Percentiles rank a stretch among this genome's conserved stretches.
phyloP scores from a whole-genome alignment of 35 echinoderm and acorn worm species.

The Holothuria glaberrima region DNA sequence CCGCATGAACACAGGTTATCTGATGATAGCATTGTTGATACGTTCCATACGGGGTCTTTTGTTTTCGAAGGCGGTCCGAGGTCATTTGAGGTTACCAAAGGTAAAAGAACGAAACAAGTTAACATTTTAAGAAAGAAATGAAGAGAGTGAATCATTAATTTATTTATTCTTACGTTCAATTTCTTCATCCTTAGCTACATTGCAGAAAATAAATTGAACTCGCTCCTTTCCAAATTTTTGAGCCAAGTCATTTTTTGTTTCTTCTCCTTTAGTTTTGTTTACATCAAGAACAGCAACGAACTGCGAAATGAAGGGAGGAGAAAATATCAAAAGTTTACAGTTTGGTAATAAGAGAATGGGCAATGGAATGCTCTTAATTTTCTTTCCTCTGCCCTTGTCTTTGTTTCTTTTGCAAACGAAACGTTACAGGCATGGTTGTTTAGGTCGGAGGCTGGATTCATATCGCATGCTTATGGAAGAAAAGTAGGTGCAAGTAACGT shows the following conservation, averaged over 20 bases:
- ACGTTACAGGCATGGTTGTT: too few relatives aligned
- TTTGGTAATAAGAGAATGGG: too few relatives aligned
- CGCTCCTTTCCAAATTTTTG: slow-evolving; percentile 14
- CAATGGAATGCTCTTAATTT: too few relatives aligned
- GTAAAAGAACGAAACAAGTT: background rate
- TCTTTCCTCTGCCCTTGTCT: too few relatives aligned
- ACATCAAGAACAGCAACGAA: slow-evolving; percentile 21
- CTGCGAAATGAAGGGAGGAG: too few relatives aligned
- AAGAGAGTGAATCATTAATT: background rate
- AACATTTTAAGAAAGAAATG: background rate
- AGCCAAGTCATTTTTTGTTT: background rate
- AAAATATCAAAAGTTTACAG: too few relatives aligned
- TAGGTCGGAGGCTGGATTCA: too few relatives aligned
- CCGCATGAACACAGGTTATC: background rate
- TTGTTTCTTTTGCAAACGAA: too few relatives aligned
- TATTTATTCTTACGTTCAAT: background rate
- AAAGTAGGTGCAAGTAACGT: too few relatives aligned
- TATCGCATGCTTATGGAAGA: too few relatives aligned
- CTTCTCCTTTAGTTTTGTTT: slow-evolving; percentile 14
- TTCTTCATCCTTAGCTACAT: slow-evolving; percentile 31
- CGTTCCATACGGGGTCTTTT: background rate
- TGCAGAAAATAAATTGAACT: slow-evolving; percentile 27
- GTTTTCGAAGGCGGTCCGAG: too few relatives aligned
- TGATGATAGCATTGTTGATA: background rate
- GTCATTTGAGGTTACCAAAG: too few relatives aligned